Evolutionary conservation across 2,113 vertebrate species (phyloP).

Genomic region (Gopherus evgoodei): DNA sequence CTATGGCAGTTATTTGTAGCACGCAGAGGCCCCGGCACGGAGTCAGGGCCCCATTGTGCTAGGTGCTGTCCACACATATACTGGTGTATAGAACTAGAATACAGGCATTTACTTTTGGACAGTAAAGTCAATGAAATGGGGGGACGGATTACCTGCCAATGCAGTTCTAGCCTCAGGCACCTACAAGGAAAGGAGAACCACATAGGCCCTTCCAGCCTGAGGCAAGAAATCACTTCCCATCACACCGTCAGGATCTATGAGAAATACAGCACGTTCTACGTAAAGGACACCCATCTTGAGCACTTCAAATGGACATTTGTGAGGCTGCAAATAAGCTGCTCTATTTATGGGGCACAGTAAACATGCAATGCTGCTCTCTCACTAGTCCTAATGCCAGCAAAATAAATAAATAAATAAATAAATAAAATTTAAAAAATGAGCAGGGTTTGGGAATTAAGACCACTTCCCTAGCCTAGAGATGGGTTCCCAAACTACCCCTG

Average conservation of each 20-base stretch:
- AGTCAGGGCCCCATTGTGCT: not conserved
- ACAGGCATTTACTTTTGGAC: not conserved
- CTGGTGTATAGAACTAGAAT: not conserved
- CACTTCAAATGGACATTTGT: not conserved
- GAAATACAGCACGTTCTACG: not conserved
- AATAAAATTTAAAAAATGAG: too few relatives aligned
- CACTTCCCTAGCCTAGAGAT: not conserved
- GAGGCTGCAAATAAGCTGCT: not conserved
- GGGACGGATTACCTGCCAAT: not conserved
- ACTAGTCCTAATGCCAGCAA: not conserved
- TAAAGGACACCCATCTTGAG: not conserved
- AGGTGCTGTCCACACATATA: not conserved
- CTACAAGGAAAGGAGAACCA: not conserved
- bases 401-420: too few relatives aligned
- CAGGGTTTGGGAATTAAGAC: too few relatives aligned
- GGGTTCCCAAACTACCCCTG: not conserved
- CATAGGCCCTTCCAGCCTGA: not conserved
- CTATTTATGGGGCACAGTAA: not conserved
- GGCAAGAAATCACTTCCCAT: not conserved
- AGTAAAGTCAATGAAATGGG: not conserved
- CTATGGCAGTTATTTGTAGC: not conserved
- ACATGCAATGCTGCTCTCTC: not conserved
- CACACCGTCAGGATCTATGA: not conserved
- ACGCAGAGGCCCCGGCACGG: not conserved
- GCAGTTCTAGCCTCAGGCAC: not conserved